Conservation (phyloP, 2,113 vertebrate genomes). For the Nyctereutes procyonoides region DNA sequence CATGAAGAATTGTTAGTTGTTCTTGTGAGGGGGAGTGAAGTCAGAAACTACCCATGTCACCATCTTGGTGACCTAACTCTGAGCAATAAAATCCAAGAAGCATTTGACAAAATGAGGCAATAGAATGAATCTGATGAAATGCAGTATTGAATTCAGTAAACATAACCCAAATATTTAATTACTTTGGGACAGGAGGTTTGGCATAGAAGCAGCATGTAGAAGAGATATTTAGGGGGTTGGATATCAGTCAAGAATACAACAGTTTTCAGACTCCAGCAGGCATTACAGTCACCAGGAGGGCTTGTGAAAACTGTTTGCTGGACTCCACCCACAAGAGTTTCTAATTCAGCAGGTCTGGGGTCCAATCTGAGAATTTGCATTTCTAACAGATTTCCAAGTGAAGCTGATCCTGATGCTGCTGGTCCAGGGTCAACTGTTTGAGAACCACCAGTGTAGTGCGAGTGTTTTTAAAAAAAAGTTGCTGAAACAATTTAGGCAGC, state of each 20-base stretch:
- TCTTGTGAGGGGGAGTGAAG: background rate
- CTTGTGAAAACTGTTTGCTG: background rate
- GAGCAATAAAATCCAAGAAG: background rate
- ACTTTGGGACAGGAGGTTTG: background rate
- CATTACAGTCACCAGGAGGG: background rate
- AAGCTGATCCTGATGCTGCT: background rate
- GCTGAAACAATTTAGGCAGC: background rate
- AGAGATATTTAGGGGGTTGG: background rate
- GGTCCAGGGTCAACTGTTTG: background rate
- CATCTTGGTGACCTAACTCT: background rate
- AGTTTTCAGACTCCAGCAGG: background rate
- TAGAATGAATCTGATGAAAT: constrained; percentile 9
- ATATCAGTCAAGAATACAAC: background rate
- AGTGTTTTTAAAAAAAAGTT: background rate
- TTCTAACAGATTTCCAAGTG: background rate
- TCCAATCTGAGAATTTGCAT: background rate
- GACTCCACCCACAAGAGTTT: background rate
- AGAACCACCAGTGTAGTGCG: background rate
- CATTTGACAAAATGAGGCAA: background rate
- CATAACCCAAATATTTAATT: background rate
- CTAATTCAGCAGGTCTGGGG: background rate
- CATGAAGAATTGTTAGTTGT: background rate
- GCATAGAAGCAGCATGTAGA: background rate
- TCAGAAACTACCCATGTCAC: background rate
- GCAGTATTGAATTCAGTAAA: background rate